Conservation (phyloP, 37 sponge, comb jelly and placozoan species). For the Spongilla lacustris region DNA sequence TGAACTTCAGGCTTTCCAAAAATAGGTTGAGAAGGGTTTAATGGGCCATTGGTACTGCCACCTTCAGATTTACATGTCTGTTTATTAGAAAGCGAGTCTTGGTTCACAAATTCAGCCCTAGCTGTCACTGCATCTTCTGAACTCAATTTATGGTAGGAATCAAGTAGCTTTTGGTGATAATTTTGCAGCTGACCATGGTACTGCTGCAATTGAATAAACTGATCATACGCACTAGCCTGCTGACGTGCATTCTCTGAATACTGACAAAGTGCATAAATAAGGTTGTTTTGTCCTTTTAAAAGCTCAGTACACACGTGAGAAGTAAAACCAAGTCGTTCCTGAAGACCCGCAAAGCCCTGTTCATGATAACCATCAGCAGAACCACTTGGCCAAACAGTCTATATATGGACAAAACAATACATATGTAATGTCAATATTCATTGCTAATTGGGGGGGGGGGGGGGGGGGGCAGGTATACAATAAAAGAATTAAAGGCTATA, state of each 20-base stretch:
- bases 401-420: background rate
- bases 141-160: conserved; percentile 26
- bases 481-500: too few species aligned
- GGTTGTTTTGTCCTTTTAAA: conserved; percentile 42
- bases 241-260: conserved; percentile 2
- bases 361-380: background rate
- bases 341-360: conserved; percentile 2
- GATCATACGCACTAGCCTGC: conserved; percentile 18
- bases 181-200: conserved; percentile 66
- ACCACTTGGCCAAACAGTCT: background rate
- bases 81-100: too few species aligned
- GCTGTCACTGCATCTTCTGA: background rate
- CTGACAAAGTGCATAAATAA: conserved; percentile 50
- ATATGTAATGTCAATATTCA: too few species aligned
- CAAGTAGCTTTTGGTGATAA: conserved; percentile 46
- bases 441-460: background rate
- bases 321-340: conserved; percentile 49
- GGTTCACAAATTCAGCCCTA: too few species aligned
- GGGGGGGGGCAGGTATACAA: too few species aligned
- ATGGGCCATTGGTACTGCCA: too few species aligned
- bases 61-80: too few species aligned
- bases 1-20: too few species aligned
- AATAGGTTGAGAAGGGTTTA: too few species aligned
- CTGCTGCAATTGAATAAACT: conserved; percentile 36
- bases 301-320: conserved; percentile 73